Base-by-base conservation (phyloP, 35 echinoderm and acorn worm genomes). In the Patiria miniata region DNA sequence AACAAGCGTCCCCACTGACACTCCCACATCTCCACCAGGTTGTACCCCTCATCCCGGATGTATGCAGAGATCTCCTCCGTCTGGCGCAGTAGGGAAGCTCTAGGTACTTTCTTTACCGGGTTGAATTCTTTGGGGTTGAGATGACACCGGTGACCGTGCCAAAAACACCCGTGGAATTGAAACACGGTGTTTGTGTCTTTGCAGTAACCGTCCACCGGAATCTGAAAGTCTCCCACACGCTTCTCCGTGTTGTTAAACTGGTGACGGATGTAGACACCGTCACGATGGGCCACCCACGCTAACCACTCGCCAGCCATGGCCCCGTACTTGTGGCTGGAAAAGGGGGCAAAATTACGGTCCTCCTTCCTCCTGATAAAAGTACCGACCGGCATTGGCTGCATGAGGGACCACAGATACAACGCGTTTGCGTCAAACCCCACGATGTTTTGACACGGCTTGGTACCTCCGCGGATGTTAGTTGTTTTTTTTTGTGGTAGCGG, bases 391-490 rank as follows among this genome's bases (percentile, higher is more conserved):
- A 93, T 91, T 9, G 86, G 68, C 37, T 88, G 86, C 86, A 83
- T 88, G 17, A 83, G 16, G 39, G 91, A 79, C 79, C 84, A 87
- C 30, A 92, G 84, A 40, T 92, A 93, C 12, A 93, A 68, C 0
- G 91, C 91, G 36, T 93, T 93, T 79, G 91, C 91, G 56, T 93
- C 85, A 78, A 88, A 93, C 28, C 85, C 84, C 4, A 86, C 16
- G 18, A 85, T 51, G 10, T 86, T 86, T 26, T 78, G 40, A 76
- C 89, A 91, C 39, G 22, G n/a, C 77, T 91, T 79, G 5, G 51
- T 52, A 18, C 60, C 81, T 79, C 79, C 57, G 36, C 83, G 40
- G n/a, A 91, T 88, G 29, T 87, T 1, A 40, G 91, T 88, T 51
- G 83, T 77, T 0, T 23, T 22, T 36, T 87, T 50, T 88, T 61